A percentile compares a stretch with the other conserved stretches of the same genome.
Conservation (phyloP, 2,113 vertebrate species). For the Sakesphorus luctuosus region DNA sequence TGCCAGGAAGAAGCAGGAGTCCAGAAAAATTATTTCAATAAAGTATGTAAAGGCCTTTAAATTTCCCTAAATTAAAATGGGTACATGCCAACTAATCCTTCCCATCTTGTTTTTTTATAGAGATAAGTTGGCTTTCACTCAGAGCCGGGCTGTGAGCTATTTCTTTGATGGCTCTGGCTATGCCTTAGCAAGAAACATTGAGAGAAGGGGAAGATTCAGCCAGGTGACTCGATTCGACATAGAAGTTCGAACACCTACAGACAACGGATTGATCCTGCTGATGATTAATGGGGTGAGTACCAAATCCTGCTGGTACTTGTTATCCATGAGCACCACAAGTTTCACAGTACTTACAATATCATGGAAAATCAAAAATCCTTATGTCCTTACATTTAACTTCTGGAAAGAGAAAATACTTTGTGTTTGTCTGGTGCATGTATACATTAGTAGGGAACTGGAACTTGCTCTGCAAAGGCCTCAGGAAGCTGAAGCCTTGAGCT, state of each 20-base stretch:
- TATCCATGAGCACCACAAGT: not conserved
- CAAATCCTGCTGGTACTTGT: not conserved
- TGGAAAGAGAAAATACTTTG: not conserved
- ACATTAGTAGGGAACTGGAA: not conserved
- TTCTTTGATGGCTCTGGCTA: constrained; percentile 95
- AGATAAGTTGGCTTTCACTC: constrained; percentile 94
- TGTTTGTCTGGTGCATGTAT: not conserved
- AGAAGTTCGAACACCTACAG: constrained; percentile 89
- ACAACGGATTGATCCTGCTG: constrained; percentile 86
- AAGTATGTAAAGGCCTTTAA: not conserved
- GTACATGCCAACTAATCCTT: not conserved
- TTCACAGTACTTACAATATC: not conserved
- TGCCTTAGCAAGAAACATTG: constrained; percentile 89
- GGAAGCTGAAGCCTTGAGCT: rapidly evolving
- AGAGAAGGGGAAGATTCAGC: constrained; percentile 84
- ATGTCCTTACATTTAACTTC: not conserved
- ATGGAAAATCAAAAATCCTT: not conserved
- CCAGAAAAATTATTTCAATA: not conserved
- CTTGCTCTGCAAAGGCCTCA: not conserved
- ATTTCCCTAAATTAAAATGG: not conserved
- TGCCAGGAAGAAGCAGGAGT: not conserved
- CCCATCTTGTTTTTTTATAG: constrained; percentile 59
- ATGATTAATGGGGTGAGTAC: constrained; percentile 91
- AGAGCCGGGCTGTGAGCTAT: constrained; percentile 91
- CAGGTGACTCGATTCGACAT: constrained; percentile 95